These are phyloP conservation scores for Acanthosepion pharaonis DNA, from an alignment of 2,888 invertebrate genomes.

Conservation along the genomic window DNA sequence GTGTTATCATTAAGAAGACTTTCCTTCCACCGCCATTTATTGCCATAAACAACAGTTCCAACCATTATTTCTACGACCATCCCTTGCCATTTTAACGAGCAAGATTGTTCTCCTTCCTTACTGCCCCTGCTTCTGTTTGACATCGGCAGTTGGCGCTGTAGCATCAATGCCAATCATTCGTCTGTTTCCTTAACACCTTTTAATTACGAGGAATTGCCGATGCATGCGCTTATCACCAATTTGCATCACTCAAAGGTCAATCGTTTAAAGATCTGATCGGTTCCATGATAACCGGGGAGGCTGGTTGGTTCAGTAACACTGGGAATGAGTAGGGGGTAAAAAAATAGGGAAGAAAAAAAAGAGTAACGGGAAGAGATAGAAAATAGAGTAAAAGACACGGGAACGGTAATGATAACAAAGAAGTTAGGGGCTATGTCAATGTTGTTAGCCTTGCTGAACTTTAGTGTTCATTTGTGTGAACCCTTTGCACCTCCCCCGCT, in stretches of 20 bases:
- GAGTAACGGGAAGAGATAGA: not conserved
- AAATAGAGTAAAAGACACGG: not conserved
- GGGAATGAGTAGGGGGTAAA: not conserved
- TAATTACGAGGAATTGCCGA: not conserved
- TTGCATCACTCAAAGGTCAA: not conserved
- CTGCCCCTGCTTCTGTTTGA: not conserved
- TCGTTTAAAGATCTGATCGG: conserved; percentile 18
- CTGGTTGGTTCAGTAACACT: not conserved
- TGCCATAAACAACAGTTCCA: not conserved
- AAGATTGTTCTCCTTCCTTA: not conserved
- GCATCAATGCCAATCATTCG: not conserved
- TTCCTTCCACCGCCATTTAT: not conserved
- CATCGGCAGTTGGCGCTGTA: not conserved
- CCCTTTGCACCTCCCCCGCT: not conserved
- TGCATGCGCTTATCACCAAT: not conserved
- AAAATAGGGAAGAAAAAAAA: not conserved
- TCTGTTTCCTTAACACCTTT: conserved; percentile 9
- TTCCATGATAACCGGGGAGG: not conserved
- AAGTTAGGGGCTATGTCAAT: not conserved
- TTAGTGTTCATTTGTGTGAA: not conserved
- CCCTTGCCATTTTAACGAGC: not conserved
- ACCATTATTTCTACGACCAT: not conserved
- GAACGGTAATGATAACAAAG: not conserved
- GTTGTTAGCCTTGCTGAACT: not conserved
- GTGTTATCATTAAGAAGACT: not conserved